These are phyloP conservation scores for Octomys mimax DNA, from an alignment of 2,797 vertebrate species.

Conservation along the genomic window DNA sequence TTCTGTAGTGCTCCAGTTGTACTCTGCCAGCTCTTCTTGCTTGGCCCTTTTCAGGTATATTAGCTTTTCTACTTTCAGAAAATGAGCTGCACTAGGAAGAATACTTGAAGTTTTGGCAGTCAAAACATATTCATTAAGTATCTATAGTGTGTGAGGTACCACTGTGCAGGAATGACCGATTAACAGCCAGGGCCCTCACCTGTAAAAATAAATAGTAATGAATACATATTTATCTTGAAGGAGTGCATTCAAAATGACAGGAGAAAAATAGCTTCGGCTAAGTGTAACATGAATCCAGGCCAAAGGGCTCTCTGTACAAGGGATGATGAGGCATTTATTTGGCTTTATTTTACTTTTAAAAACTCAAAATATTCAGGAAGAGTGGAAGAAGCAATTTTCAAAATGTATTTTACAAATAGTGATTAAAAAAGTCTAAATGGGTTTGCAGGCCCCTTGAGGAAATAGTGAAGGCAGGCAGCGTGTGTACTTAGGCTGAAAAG, in stretches of 20 bases:
- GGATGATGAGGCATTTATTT: background rate
- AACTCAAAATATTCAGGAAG: background rate
- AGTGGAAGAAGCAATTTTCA: background rate
- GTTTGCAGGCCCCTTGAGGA: background rate
- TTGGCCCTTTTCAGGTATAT: background rate
- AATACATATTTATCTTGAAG: background rate
- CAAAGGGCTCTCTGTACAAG: background rate
- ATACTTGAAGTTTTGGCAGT: background rate
- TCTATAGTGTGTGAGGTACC: background rate
- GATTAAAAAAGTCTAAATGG: background rate
- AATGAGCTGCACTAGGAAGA: background rate
- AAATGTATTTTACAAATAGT: background rate
- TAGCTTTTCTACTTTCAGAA: background rate
- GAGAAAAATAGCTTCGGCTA: background rate
- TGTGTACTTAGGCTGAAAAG: background rate
- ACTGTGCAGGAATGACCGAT: background rate
- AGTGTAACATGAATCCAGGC: background rate
- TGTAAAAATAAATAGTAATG: background rate
- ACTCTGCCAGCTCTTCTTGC: background rate
- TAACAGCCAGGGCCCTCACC: background rate
- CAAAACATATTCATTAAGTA: background rate
- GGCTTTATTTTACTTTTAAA: background rate
- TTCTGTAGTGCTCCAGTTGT: background rate
- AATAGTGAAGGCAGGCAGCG: background rate
- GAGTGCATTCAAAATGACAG: background rate